Conservation (phyloP, 35 echinoderm and acorn worm genomes). For the Ophiothrix spiculata region DNA sequence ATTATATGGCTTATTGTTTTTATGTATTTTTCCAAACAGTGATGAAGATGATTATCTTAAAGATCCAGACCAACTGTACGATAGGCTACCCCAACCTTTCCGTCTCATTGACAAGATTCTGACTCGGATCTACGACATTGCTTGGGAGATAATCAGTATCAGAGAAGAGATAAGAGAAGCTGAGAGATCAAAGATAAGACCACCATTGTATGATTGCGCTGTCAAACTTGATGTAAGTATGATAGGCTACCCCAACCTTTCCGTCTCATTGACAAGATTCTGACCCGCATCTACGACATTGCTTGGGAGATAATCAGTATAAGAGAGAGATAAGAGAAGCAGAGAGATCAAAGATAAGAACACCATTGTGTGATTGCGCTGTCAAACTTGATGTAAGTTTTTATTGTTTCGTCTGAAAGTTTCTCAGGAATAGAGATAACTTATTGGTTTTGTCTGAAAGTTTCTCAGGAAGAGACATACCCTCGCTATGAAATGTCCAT, state of each 20-base stretch:
- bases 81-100: slow-evolving; percentile 89
- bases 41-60: slow-evolving; percentile 91
- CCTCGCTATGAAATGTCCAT: too few species aligned
- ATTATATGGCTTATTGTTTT: too few species aligned
- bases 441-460: too few species aligned
- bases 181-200: slow-evolving; percentile 37
- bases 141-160: slow-evolving; percentile 74
- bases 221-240: slow-evolving; percentile 43
- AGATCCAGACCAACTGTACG: slow-evolving; percentile 93
- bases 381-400: slow-evolving; percentile 48
- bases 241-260: neutral
- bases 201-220: slow-evolving; percentile 71
- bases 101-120: slow-evolving; percentile 86
- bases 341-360: slow-evolving; percentile 36
- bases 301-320: slow-evolving; percentile 77
- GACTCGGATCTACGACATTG: slow-evolving; percentile 62
- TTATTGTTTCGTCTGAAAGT: too few species aligned
- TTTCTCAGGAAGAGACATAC: too few species aligned
- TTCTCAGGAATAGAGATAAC: too few species aligned
- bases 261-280: slow-evolving; percentile 48
- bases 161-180: slow-evolving; percentile 63
- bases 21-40: too few species aligned
- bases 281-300: slow-evolving; percentile 66
- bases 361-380: slow-evolving; percentile 69
- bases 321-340: slow-evolving; percentile 62